phyloP scores from a whole-genome alignment of 2,888 invertebrate genomes.

The Oxytorus armatus region DNA sequence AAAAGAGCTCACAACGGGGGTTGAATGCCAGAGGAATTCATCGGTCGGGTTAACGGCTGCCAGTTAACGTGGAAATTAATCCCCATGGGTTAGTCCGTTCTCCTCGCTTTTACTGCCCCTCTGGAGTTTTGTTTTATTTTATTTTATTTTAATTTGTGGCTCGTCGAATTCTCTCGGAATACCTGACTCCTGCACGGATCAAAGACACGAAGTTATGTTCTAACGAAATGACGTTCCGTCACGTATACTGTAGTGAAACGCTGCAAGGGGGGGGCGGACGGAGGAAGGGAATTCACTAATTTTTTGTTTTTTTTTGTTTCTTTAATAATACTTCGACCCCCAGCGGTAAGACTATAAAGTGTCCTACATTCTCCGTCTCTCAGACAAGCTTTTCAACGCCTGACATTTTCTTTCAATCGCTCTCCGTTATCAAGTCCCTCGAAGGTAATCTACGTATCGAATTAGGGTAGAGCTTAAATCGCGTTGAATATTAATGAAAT shows the following conservation, averaged over 20 bases:
- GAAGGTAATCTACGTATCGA: background rate
- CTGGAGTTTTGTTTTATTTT: constrained; percentile 31
- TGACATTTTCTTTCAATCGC: background rate
- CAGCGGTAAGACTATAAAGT: background rate
- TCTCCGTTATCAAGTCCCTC: background rate
- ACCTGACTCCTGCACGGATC: constrained; percentile 9
- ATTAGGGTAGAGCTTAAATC: background rate
- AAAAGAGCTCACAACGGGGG: constrained; percentile 53
- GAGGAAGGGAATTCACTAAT: constrained; percentile 1
- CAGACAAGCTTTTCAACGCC: background rate
- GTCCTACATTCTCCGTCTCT: background rate
- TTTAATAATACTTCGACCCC: constrained; percentile 11
- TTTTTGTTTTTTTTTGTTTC: background rate
- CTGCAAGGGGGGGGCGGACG: no score
- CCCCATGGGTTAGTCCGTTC: constrained; percentile 64
- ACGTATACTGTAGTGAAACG: constrained; percentile 10
- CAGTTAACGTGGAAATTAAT: constrained; percentile 71
- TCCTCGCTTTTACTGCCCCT: constrained; percentile 33
- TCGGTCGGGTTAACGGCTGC: constrained; percentile 69
- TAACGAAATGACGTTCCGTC: constrained; percentile 22
- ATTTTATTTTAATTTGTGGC: constrained; percentile 42
- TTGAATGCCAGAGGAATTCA: constrained; percentile 67
- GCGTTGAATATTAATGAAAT: no score
- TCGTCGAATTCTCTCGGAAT: constrained; percentile 38
- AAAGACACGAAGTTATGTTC: constrained; percentile 31